Evolutionary conservation across 2,797 vertebrate genomes (phyloP).

Genomic region (Huso huso): DNA sequence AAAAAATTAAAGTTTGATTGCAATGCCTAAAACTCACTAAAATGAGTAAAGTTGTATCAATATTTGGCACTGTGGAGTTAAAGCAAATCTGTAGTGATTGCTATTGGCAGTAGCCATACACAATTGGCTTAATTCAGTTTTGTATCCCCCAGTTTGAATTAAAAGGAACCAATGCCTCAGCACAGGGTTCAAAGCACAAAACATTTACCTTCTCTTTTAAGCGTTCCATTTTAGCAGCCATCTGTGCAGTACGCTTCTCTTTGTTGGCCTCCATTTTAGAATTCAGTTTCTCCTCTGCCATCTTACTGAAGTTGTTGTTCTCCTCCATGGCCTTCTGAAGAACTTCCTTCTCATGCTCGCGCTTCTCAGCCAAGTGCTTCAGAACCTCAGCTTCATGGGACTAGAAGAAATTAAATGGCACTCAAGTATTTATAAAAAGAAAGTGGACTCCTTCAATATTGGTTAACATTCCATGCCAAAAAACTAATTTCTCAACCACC

Average conservation of each 20-base stretch:
- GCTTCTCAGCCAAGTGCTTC: constrained; percentile 84
- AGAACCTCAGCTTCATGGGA: constrained; percentile 79
- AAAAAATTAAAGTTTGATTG: too few relatives aligned
- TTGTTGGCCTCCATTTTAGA: constrained; percentile 92
- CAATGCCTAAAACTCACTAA: too few relatives aligned
- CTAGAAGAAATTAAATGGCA: constrained; percentile 38
- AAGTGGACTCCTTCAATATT: too few relatives aligned
- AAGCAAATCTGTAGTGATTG: too few relatives aligned
- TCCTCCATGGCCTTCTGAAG: constrained; percentile 85
- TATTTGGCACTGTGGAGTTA: too few relatives aligned
- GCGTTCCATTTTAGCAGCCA: constrained; percentile 83
- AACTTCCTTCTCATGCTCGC: constrained; percentile 88
- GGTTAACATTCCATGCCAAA: too few relatives aligned
- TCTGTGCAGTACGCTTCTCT: constrained; percentile 81
- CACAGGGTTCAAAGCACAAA: neutral
- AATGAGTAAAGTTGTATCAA: too few relatives aligned
- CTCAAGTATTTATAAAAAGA: too few relatives aligned
- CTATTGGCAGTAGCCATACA: neutral
- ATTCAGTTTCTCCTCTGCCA: constrained; percentile 84
- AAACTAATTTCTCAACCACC: too few relatives aligned
- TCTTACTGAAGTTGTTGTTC: constrained; percentile 86
- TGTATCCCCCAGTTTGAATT: too few relatives aligned
- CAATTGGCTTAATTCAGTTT: neutral
- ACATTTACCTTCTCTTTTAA: constrained; percentile 80
- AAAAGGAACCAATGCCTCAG: too few relatives aligned